Evolutionary conservation across 2,797 vertebrate genomes (phyloP).

Genomic region (Falco naumanni): DNA sequence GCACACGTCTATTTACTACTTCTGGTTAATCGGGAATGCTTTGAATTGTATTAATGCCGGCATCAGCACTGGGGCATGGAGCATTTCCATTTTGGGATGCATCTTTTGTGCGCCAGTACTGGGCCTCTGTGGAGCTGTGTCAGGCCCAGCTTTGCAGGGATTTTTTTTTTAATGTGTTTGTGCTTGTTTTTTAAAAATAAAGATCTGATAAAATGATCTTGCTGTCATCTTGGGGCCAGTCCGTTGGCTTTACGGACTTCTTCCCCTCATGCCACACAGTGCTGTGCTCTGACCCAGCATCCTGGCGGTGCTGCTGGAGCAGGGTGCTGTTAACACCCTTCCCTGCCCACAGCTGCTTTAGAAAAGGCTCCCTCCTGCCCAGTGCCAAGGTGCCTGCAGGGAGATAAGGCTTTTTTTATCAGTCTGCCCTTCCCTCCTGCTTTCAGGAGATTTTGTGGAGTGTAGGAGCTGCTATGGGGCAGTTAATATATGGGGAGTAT

Average conservation of each 20-base stretch:
- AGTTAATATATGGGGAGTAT: not conserved
- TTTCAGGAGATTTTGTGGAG: not conserved
- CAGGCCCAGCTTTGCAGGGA: constrained; percentile 3
- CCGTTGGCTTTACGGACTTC: accelerated
- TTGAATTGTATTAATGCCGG: constrained; percentile 55
- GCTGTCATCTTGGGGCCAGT: not conserved
- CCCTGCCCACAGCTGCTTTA: not conserved
- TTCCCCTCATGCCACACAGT: accelerated
- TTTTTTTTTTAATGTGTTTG: not conserved
- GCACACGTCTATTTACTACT: constrained; percentile 72
- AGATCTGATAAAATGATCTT: not conserved
- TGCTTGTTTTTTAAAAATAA: not conserved
- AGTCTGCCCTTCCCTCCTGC: not conserved
- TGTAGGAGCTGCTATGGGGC: not conserved
- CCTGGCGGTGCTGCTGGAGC: not conserved
- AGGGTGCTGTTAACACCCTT: not conserved
- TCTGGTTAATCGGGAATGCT: constrained; percentile 67
- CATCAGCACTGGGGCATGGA: constrained; percentile 1
- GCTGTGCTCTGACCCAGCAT: not conserved
- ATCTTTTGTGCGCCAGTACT: constrained; percentile 31
- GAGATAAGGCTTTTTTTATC: constrained; percentile 13
- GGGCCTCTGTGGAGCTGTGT: constrained; percentile 16
- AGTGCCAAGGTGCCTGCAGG: not conserved
- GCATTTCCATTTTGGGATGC: constrained; percentile 70
- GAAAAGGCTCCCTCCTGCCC: not conserved